Percentiles rank a stretch among this genome's conserved stretches.
Evolutionary conservation across 2,113 vertebrate species (phyloP).

Genomic region (Alosa alosa): DNA sequence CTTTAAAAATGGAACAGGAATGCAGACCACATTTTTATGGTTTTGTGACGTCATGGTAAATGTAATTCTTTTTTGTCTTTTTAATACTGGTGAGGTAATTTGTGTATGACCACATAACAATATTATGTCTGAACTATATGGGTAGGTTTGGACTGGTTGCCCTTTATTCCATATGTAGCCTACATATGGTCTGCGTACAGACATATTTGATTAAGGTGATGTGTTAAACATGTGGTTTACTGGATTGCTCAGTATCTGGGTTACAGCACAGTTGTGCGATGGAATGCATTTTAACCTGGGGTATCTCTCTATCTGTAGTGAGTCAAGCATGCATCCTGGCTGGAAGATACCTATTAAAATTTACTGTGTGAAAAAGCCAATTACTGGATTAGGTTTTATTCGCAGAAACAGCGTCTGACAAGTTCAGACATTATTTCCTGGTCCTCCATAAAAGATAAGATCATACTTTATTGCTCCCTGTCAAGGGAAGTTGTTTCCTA

Average conservation of each 20-base stretch:
- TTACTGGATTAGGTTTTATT: neutral
- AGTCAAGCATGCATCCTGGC: neutral
- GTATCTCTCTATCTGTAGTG: neutral
- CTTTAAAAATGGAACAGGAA: neutral
- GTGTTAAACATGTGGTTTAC: neutral
- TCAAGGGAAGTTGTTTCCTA: neutral
- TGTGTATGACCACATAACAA: neutral
- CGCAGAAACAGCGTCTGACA: neutral
- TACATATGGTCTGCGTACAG: neutral
- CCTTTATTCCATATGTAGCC: neutral
- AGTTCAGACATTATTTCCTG: neutral
- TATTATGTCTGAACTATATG: neutral
- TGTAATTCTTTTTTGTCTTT: neutral
- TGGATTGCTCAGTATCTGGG: neutral
- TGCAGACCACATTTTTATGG: neutral
- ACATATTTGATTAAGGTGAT: neutral
- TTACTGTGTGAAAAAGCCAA: neutral
- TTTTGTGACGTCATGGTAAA: neutral
- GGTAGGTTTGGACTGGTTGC: neutral
- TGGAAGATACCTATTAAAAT: neutral
- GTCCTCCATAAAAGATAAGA: neutral
- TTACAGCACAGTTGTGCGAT: neutral
- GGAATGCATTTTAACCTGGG: neutral
- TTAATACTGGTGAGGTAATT: neutral
- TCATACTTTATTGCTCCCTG: neutral